Conservation (phyloP, 2,797 vertebrate genomes). For the Podargus strigoides region DNA sequence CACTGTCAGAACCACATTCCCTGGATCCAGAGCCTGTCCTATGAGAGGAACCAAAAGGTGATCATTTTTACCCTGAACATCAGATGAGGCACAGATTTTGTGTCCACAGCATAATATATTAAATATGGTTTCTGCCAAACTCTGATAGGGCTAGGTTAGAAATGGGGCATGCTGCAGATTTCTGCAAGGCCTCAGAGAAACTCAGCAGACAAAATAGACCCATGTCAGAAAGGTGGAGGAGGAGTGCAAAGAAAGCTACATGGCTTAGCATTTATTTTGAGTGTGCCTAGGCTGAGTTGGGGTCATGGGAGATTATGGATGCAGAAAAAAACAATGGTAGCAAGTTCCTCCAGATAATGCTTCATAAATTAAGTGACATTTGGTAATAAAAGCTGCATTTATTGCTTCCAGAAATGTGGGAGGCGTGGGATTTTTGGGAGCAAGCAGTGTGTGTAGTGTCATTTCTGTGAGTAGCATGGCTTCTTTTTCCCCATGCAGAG, state of each 20-base stretch:
- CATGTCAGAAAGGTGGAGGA: not conserved
- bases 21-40: not conserved
- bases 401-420: not conserved
- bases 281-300: not conserved
- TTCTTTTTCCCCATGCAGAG: not conserved
- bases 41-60: not conserved
- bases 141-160: not conserved
- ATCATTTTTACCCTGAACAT: not conserved
- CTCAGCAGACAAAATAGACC: not conserved
- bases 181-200: not conserved
- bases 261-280: not conserved
- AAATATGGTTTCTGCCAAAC: not conserved
- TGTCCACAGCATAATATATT: not conserved
- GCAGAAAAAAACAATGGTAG: not conserved
- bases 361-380: not conserved
- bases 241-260: not conserved
- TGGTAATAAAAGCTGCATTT: not conserved
- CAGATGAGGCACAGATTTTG: not conserved
- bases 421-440: not conserved
- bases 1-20: not conserved
- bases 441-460: not conserved
- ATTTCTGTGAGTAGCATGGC: not conserved
- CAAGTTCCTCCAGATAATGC: not conserved
- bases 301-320: not conserved
- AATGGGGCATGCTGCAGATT: not conserved